Conservation (phyloP, 2,113 vertebrate genomes). For the Archilochus colubris region DNA sequence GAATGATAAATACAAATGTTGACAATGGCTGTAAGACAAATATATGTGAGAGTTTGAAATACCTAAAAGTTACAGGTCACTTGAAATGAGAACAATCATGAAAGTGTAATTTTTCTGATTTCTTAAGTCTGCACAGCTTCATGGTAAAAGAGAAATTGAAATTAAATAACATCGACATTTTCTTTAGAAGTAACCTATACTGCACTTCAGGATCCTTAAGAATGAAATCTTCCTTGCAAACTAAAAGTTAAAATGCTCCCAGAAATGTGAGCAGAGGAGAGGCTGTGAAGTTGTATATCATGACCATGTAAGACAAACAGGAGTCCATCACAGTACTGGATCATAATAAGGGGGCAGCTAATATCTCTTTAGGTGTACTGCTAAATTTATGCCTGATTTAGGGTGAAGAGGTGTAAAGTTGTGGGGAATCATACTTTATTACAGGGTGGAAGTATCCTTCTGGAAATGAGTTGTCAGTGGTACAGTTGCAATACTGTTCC, state of each 20-base stretch:
- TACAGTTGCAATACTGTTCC: background rate
- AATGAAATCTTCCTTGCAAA: background rate
- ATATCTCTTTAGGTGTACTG: background rate
- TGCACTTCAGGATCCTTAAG: background rate
- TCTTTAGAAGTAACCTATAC: background rate
- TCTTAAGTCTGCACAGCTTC: background rate
- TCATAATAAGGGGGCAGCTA: background rate
- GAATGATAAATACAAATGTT: background rate
- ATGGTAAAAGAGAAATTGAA: background rate
- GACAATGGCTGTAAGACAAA: background rate
- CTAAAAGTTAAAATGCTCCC: background rate
- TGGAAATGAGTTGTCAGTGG: background rate
- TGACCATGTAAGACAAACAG: background rate
- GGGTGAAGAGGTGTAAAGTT: background rate
- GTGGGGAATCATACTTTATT: background rate
- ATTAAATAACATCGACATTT: background rate
- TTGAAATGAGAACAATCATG: background rate
- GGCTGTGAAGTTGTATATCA: accelerated
- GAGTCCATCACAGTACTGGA: background rate
- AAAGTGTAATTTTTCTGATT: background rate
- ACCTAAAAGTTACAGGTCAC: background rate
- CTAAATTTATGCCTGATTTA: background rate
- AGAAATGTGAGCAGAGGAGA: background rate
- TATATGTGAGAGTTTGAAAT: background rate
- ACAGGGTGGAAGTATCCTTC: background rate